Evolutionary conservation across 2,888 invertebrate genomes (phyloP), one percentile per base, ranked within the genome.

Genomic region (Holacanthella duospinosa): DNA sequence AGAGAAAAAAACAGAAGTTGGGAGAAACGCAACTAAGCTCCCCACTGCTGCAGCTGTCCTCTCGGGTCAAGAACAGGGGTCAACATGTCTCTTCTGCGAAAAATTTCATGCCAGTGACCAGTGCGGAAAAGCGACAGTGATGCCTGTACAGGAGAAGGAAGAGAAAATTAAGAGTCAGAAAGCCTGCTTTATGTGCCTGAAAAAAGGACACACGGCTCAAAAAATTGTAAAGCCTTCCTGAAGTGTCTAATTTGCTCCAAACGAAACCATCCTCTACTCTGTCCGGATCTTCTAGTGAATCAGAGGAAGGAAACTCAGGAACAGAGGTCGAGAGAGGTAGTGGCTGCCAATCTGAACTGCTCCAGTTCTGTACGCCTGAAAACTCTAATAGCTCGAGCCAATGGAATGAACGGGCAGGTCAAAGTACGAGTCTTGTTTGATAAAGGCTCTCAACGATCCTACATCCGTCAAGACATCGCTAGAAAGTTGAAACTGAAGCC

Each of bases 401-500:
- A n/a, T n/a, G n/a, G n/a, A n/a, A n/a, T 9, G 21, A 48, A 48
- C 36, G n/a, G n/a, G n/a, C n/a, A n/a, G n/a, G 24, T 36, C 9
- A 36, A 6, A 6, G 16, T n/a, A 4, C 48, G 48, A 48, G 16
- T 48, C 48, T 21, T 48, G 16, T 48, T 48, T 21, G 48, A 48
- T 21, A 21, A 9, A 4, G 48, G 48, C 4, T n/a, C 16, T 21
- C 48, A 48, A 21, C 4, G 16, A 4, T n/a, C 16, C 48, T 48
- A 48, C 48, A 21, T 48, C 43, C 59, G 68, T 1, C 43, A 64
- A 3, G 60, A 64, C 16, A 53, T 68, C 4, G 74, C 70, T 1
- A 29, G 63, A 9, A 65, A 66, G 19, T 36, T 74, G 24, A 67
- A 65, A 6, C 70, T 73, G 43, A 28, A 62, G 29, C 43, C 60